Conservation (phyloP, 2,888 invertebrate species). For the Lasioglossum pauxillum region DNA sequence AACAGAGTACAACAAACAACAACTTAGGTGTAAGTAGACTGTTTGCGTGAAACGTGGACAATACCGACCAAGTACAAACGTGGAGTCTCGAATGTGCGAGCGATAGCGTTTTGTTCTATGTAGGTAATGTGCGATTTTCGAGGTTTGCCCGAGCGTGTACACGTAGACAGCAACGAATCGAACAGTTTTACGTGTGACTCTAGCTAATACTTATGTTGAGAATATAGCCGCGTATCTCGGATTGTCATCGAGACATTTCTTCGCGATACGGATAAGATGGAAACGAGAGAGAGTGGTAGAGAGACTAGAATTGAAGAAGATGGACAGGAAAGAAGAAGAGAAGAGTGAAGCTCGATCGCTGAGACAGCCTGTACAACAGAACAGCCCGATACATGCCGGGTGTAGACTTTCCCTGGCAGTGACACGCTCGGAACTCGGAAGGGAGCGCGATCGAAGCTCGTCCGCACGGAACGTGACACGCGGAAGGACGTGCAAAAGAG, state of each 20-base stretch:
- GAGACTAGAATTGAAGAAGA: too few species aligned
- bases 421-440: not conserved
- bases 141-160: not conserved
- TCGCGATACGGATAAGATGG: too few species aligned
- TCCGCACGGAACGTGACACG: slow-evolving; percentile 28
- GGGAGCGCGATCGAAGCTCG: slow-evolving; percentile 22
- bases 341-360: not conserved
- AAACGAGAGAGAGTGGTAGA: too few species aligned
- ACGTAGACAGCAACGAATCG: not conserved
- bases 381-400: not conserved
- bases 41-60: not conserved
- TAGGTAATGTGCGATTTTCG: not conserved
- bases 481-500: slow-evolving; percentile 58
- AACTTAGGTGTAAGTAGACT: not conserved
- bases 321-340: not conserved
- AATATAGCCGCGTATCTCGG: not conserved
- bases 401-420: not conserved
- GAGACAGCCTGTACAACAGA: not conserved
- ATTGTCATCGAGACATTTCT: too few species aligned
- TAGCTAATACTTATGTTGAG: not conserved
- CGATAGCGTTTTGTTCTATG: not conserved
- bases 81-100: not conserved
- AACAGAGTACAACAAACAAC: slow-evolving; percentile 1
- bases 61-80: not conserved
- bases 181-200: not conserved